Base-by-base conservation (phyloP, 2,888 invertebrate species). In the Stegophylla sp. region DNA sequence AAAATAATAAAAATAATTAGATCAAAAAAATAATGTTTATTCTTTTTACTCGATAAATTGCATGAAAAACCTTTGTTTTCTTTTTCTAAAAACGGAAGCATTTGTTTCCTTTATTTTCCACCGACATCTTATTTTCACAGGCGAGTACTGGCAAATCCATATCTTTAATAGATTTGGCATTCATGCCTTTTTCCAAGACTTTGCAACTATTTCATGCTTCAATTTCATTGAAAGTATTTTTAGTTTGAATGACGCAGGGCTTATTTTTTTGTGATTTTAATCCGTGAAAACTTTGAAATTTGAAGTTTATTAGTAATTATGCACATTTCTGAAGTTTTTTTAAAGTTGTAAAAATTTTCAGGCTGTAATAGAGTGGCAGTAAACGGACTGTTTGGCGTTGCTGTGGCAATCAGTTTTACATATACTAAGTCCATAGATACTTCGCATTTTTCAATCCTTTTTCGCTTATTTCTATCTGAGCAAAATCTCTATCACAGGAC, bases 401-500 rank as follows among this genome's bases (percentile, higher is more conserved):
- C 66, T 66, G 45, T 53, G 20, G 53, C 66, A 75, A 82, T 75
- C 26, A 66, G 41, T 63, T 66, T 56, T n/a, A n/a, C n/a, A n/a
- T n/a, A n/a, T 43, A 82, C 72, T 28, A 82, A 67, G 69, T 82
- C 71, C 61, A 76, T 67, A 48, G 61, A 71, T 51, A 82, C 75
- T 69, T 82, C 63, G 64, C 64, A 77, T 43, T 77, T 82, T 53
- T 77, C 45, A 34, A 82, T 51, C 48, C 69, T 82, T 77, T 82
- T 82, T 34, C 63, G 69, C 41, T 82, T n/a, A n/a, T 82, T 76
- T 82, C 82, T 53, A 77, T 77, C 63, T 53, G 69, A 43, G 72
- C 77, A 43, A 82, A 82, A 71, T 82, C 77, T 77, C 77, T 53
- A 53, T 82, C 82, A 59, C 76, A 82, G 67, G 67, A 71, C 17